phyloP scores from a whole-genome alignment of 2,113 vertebrate genomes.

The Corynorhinus townsendii region DNA sequence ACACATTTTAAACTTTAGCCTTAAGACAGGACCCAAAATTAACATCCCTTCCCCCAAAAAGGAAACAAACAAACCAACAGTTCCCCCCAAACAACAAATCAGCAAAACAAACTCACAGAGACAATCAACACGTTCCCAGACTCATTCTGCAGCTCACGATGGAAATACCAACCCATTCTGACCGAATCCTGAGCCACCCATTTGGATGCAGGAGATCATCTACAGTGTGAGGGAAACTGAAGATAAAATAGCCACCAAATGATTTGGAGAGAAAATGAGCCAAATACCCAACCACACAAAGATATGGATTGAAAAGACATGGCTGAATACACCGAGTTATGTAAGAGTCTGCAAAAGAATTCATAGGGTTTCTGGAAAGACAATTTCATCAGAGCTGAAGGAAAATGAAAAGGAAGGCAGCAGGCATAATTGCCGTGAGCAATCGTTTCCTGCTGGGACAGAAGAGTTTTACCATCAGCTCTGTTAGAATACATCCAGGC shows the following conservation, averaged over 20 bases:
- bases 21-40: background rate
- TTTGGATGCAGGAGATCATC: slow-evolving; percentile 26
- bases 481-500: slow-evolving; percentile 73
- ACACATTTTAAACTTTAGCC: background rate
- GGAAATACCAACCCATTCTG: background rate
- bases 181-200: background rate
- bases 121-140: background rate
- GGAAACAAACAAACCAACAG: background rate
- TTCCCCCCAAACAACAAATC: background rate
- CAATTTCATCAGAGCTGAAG: slow-evolving; percentile 79
- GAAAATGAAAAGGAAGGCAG: slow-evolving; percentile 80
- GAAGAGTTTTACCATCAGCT: slow-evolving; percentile 74
- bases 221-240: background rate
- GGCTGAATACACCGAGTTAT: slow-evolving; percentile 68
- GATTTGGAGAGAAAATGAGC: slow-evolving; percentile 72
- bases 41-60: background rate
- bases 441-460: slow-evolving; percentile 78
- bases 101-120: background rate
- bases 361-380: slow-evolving; percentile 76
- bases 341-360: slow-evolving; percentile 70
- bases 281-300: slow-evolving; percentile 71
- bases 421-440: slow-evolving; percentile 77
- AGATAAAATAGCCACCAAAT: slow-evolving; percentile 62
- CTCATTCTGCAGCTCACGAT: background rate
- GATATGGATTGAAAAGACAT: slow-evolving; percentile 62